Evolutionary conservation across 2,888 invertebrate genomes (phyloP).

Genomic region (Drosophila heteroneura): DNA sequence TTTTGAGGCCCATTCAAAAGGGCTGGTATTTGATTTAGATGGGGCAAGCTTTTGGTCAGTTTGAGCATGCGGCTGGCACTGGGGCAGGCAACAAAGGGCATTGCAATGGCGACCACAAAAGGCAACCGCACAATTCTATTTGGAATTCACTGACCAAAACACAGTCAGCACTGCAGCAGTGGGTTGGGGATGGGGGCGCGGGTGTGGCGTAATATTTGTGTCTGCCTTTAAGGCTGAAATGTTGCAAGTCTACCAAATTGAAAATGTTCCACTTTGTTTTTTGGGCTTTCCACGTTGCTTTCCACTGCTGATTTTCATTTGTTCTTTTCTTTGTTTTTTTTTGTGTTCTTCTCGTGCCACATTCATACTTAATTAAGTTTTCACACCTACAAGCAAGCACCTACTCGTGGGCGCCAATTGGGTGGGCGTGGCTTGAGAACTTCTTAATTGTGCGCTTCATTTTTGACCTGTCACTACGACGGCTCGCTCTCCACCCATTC

Average conservation of each 20-base stretch:
- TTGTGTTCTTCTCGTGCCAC: conserved; percentile 21
- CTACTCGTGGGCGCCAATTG: conserved; percentile 8
- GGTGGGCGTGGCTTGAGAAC: conserved; percentile 54
- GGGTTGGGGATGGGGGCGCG: background rate
- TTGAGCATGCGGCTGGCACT: background rate
- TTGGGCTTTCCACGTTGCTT: background rate
- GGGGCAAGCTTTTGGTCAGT: background rate
- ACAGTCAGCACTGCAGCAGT: conserved; percentile 5
- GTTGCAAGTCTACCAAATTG: conserved; percentile 20
- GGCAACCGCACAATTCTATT: conserved; percentile 72
- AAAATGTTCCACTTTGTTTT: conserved; percentile 10
- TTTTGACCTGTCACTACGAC: conserved; percentile 72
- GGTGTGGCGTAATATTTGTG: conserved; percentile 1
- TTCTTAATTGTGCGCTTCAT: conserved; percentile 81
- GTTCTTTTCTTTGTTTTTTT: conserved; percentile 6
- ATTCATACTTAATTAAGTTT: conserved; percentile 70
- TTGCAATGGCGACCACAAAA: conserved; percentile 51
- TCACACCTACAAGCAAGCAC: conserved; percentile 33
- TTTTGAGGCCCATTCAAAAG: background rate
- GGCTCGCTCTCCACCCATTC: conserved; percentile 5
- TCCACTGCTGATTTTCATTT: conserved; percentile 8
- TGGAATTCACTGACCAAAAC: conserved; percentile 39
- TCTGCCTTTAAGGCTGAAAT: conserved; percentile 14
- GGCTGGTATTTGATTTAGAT: conserved; percentile 3
- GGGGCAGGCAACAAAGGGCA: conserved; percentile 29